phyloP scores from a whole-genome alignment of 2,888 invertebrate genomes.

The Xanthia icteritia region DNA sequence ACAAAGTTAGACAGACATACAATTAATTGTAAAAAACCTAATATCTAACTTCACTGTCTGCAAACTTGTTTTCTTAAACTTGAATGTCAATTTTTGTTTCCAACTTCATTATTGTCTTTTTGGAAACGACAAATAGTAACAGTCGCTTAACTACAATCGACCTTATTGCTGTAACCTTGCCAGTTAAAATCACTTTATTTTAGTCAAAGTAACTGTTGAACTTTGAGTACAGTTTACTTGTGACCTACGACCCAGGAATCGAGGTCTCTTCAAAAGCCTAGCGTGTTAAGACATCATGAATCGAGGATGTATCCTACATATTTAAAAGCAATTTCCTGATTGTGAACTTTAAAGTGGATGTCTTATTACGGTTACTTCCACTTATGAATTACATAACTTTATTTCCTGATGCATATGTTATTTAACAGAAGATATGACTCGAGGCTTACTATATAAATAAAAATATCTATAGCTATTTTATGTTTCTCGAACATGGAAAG shows the following conservation, averaged over 20 bases:
- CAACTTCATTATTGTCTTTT: slow-evolving; percentile 23
- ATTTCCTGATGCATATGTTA: slow-evolving; percentile 61
- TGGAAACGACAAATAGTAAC: slow-evolving; percentile 44
- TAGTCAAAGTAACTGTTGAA: slow-evolving; percentile 64
- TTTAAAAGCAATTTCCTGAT: slow-evolving; percentile 33
- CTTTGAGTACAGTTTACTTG: slow-evolving; percentile 48
- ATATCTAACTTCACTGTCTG: slow-evolving; percentile 2
- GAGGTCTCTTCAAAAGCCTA: slow-evolving; percentile 24
- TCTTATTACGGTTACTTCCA: slow-evolving; percentile 44
- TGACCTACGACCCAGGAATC: slow-evolving; percentile 49
- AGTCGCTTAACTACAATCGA: slow-evolving; percentile 64
- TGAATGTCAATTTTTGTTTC: slow-evolving; percentile 20
- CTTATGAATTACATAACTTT: slow-evolving; percentile 58
- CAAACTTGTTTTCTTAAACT: slow-evolving; percentile 20
- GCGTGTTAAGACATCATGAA: slow-evolving; percentile 15
- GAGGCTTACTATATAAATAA: slow-evolving; percentile 39
- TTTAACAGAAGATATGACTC: slow-evolving; percentile 50
- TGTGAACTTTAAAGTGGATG: slow-evolving; percentile 32
- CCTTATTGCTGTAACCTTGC: slow-evolving; percentile 73
- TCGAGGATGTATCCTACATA: slow-evolving; percentile 37
- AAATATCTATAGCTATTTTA: slow-evolving; percentile 40
- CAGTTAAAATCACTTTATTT: slow-evolving; percentile 68
- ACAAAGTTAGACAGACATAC: not conserved
- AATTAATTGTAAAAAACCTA: slow-evolving; percentile 14
- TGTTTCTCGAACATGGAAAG: slow-evolving; percentile 57